These are phyloP conservation scores for Calephelis virginiensis DNA, from an alignment of 1,140 invertebrate genomes.

Conservation along the genomic window DNA sequence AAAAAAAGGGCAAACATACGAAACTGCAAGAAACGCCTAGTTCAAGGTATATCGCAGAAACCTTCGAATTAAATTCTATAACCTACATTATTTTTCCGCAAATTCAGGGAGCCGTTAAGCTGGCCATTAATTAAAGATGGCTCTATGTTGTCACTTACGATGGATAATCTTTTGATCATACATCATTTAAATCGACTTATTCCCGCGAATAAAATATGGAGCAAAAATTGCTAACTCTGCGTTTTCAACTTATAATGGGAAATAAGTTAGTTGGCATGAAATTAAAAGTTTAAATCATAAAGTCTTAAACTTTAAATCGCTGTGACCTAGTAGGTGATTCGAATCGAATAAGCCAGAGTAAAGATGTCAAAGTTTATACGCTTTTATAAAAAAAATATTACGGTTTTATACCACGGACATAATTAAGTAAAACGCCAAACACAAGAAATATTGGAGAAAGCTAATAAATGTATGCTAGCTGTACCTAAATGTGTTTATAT, in stretches of 20 bases:
- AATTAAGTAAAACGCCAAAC: too few species aligned
- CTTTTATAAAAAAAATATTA: too few species aligned
- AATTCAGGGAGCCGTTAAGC: neutral
- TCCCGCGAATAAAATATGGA: neutral
- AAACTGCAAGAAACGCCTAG: too few species aligned
- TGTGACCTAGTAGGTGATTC: too few species aligned
- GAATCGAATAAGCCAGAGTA: too few species aligned
- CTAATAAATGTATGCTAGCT: too few species aligned
- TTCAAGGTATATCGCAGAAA: neutral
- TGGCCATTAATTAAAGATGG: conserved; percentile 2
- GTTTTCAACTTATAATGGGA: conserved; percentile 1
- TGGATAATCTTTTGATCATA: conserved; percentile 1
- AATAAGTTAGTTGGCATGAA: conserved; percentile 11
- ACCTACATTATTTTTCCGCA: neutral
- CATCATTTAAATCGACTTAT: conserved; percentile 15
- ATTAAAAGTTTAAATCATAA: conserved; percentile 8
- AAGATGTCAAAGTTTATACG: too few species aligned
- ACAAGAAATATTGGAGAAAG: too few species aligned
- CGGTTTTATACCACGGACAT: too few species aligned
- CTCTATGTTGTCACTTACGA: conserved; percentile 9
- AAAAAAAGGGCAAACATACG: too few species aligned
- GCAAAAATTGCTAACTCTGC: conserved; percentile 6
- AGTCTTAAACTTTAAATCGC: too few species aligned
- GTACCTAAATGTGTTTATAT: too few species aligned
- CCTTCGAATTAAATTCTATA: neutral